Conservation (phyloP, 2,113 vertebrate genomes). For the Callaeas wilsoni region DNA sequence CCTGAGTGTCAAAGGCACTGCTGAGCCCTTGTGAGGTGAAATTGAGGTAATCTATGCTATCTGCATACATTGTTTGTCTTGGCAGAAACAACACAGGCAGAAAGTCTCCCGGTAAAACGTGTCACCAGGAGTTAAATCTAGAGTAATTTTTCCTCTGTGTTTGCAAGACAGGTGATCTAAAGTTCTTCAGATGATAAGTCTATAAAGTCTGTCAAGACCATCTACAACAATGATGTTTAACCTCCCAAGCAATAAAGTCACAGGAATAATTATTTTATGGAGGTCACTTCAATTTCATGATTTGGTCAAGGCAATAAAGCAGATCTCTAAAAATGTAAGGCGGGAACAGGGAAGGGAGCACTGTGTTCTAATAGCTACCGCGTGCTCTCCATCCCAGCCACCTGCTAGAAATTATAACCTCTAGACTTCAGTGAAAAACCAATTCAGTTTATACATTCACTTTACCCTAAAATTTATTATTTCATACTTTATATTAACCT, state of each 20-base stretch:
- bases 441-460: constrained; percentile 1
- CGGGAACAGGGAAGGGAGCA: neutral
- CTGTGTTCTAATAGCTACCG: neutral
- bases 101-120: neutral
- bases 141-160: neutral
- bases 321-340: neutral
- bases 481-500: constrained; percentile 17
- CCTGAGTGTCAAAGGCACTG: neutral
- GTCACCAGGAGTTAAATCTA: neutral
- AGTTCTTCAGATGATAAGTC: neutral
- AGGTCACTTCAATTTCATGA: neutral
- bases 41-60: neutral
- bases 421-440: constrained; percentile 40
- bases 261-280: neutral
- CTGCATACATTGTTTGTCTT: neutral
- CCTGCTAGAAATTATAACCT: constrained; percentile 64
- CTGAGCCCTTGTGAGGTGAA: neutral
- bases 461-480: constrained; percentile 47
- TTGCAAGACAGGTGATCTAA: neutral
- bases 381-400: neutral
- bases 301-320: neutral
- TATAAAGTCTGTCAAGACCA: neutral
- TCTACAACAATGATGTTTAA: neutral
- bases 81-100: neutral
- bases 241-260: neutral